Evolutionary conservation across 2,113 vertebrate species (phyloP).

Genomic region (Seriola aureovittata): DNA sequence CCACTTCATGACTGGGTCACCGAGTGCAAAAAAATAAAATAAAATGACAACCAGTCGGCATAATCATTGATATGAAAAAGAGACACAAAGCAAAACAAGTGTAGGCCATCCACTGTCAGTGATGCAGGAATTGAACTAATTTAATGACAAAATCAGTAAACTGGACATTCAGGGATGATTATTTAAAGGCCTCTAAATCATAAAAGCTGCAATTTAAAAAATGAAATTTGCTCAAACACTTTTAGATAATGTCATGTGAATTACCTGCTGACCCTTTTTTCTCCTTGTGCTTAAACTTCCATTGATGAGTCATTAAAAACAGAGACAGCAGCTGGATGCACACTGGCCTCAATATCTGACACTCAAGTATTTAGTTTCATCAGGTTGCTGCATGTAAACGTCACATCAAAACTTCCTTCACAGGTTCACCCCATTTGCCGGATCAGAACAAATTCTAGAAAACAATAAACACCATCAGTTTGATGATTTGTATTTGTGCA

Average conservation of each 20-base stretch:
- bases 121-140: neutral
- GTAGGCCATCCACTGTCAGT: neutral
- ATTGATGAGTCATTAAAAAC: neutral
- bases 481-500: too few species aligned
- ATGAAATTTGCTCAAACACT: constrained; percentile 1
- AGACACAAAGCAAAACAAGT: neutral
- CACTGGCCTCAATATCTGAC: neutral
- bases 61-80: constrained; percentile 27
- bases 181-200: constrained; percentile 12
- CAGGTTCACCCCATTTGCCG: neutral
- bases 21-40: constrained; percentile 37
- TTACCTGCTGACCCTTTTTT: neutral
- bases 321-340: constrained; percentile 1
- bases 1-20: constrained; percentile 32
- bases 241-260: neutral
- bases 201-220: neutral
- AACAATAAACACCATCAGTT: neutral
- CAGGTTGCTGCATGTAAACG: constrained; percentile 35
- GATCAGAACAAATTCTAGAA: neutral
- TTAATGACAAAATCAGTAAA: neutral
- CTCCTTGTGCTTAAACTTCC: constrained; percentile 55
- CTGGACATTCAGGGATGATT: neutral
- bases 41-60: constrained; percentile 31
- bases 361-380: neutral
- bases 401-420: neutral